Evolutionary conservation across 2,888 invertebrate species (phyloP).

Genomic region (Empis livida): DNA sequence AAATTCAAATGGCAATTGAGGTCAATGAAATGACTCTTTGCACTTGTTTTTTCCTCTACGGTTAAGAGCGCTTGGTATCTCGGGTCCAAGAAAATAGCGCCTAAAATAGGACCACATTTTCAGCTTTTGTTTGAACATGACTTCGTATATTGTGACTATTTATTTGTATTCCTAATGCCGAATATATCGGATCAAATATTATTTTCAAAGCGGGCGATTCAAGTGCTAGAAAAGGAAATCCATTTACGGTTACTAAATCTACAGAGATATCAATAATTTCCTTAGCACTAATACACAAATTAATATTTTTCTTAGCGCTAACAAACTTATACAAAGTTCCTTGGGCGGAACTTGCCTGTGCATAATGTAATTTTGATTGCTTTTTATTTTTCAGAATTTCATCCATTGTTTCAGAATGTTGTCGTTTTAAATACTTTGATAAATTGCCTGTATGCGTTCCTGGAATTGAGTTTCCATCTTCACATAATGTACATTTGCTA

Average conservation of each 20-base stretch:
- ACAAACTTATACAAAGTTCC: neutral
- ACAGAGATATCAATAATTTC: neutral
- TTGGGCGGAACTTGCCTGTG: neutral
- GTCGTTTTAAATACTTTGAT: neutral
- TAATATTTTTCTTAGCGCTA: neutral
- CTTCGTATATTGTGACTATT: neutral
- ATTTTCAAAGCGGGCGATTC: neutral
- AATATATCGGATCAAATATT: neutral
- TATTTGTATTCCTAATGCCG: neutral
- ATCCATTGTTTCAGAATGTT: neutral
- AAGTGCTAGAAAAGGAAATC: neutral
- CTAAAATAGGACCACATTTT: neutral
- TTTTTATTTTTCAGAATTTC: neutral
- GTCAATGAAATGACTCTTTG: too few species aligned
- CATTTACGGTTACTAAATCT: neutral
- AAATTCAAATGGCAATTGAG: too few species aligned
- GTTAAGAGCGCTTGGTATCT: too few species aligned
- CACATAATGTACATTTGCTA: neutral
- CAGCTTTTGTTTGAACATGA: neutral
- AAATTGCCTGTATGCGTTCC: neutral
- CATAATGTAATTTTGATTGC: too few species aligned
- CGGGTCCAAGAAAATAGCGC: too few species aligned
- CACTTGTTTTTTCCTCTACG: too few species aligned
- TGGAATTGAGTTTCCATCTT: neutral
- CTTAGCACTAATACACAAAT: neutral